These are phyloP conservation scores for Lepus oiostolus DNA, from an alignment of 2,797 vertebrate species.

Conservation along the genomic window DNA sequence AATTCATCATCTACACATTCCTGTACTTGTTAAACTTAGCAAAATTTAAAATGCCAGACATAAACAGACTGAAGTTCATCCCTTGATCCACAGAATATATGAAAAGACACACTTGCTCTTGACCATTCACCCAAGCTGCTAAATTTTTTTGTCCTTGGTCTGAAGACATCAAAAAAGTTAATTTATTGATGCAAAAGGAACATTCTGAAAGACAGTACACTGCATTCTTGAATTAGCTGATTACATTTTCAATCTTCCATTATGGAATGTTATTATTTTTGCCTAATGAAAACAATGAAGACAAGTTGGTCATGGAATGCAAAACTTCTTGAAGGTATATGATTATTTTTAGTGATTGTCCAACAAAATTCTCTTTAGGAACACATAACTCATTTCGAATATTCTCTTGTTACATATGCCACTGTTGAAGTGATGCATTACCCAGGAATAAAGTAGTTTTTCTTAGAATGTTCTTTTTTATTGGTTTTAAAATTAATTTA, in stretches of 20 bases:
- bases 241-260: slow-evolving; percentile 8
- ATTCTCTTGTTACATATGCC: neutral
- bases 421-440: neutral
- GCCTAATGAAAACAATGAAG: neutral
- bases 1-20: slow-evolving; percentile 79
- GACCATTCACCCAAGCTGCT: slow-evolving; percentile 54
- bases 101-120: slow-evolving; percentile 40
- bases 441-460: neutral
- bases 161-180: slow-evolving; percentile 59
- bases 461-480: no score
- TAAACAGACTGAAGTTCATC: slow-evolving; percentile 63
- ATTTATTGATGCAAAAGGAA: slow-evolving; percentile 45
- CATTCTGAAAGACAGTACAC: slow-evolving; percentile 25
- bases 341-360: neutral
- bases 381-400: neutral
- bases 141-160: slow-evolving; percentile 36
- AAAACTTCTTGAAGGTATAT: neutral
- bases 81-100: slow-evolving; percentile 75
- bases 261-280: neutral
- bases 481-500: no score
- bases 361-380: slow-evolving; percentile 42
- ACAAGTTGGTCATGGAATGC: slow-evolving; percentile 5
- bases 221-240: neutral
- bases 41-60: slow-evolving; percentile 75
- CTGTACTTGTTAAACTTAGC: slow-evolving; percentile 75